A percentile compares a stretch with the other conserved stretches of the same genome.
Evolutionary conservation across 2,888 invertebrate species (phyloP).

Genomic region (Archaeoteleia sp.): DNA sequence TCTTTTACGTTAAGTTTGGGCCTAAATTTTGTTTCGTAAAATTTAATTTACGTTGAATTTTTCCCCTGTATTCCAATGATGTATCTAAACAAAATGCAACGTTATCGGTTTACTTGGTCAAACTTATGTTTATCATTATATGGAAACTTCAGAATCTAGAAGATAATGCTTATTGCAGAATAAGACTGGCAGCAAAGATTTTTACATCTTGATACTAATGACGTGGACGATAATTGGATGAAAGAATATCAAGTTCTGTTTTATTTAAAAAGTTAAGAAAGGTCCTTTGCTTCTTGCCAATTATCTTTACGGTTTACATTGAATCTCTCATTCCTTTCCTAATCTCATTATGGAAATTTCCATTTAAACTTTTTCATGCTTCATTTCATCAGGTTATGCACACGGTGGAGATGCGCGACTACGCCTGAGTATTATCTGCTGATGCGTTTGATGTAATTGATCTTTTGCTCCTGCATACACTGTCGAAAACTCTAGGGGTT

Average conservation of each 20-base stretch:
- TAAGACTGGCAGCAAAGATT: slow-evolving; percentile 11
- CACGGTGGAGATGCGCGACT: slow-evolving; percentile 26
- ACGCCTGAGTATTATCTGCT: slow-evolving; percentile 35
- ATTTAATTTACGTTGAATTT: too few species aligned
- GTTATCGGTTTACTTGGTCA: too few species aligned
- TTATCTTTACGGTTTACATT: slow-evolving; percentile 34
- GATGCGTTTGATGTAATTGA: slow-evolving; percentile 43
- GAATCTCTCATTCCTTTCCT: slow-evolving; percentile 29
- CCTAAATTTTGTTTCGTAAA: too few species aligned
- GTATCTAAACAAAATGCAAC: too few species aligned
- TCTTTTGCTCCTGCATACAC: slow-evolving; percentile 35
- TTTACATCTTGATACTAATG: slow-evolving; percentile 26
- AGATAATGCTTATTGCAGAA: slow-evolving; percentile 9
- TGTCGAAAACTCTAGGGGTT: slow-evolving; percentile 35
- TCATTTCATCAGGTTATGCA: slow-evolving; percentile 32
- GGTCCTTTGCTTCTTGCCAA: slow-evolving; percentile 20
- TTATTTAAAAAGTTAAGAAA: slow-evolving; percentile 28
- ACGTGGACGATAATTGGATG: slow-evolving; percentile 26
- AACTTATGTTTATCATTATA: too few species aligned
- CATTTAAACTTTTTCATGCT: slow-evolving; percentile 43
- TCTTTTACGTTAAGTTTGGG: too few species aligned
- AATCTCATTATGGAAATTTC: slow-evolving; percentile 35
- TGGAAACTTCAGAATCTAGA: slow-evolving; percentile 10
- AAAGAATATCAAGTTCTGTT: slow-evolving; percentile 28
- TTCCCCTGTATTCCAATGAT: too few species aligned